These are phyloP conservation scores for Hycleus phaleratus DNA, from an alignment of 1,140 invertebrate genomes.

Conservation along the genomic window DNA sequence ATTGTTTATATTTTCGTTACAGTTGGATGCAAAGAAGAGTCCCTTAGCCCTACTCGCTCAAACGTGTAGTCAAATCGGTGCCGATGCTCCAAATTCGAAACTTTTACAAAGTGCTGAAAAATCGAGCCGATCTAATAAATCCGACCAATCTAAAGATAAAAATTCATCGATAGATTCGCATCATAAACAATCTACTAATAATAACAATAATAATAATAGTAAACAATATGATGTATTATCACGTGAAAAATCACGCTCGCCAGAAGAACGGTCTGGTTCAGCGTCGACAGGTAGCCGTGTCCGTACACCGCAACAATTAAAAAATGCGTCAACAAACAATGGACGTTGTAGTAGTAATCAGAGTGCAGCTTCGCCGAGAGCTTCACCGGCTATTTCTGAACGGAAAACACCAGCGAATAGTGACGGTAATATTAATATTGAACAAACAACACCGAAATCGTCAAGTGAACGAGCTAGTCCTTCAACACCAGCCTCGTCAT, in stretches of 20 bases:
- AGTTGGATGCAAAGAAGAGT: conserved; percentile 94
- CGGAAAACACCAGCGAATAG: conserved; percentile 44
- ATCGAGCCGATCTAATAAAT: conserved; percentile 47
- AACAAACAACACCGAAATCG: conserved; percentile 16
- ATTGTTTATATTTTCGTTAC: conserved; percentile 48
- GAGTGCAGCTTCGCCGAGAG: conserved; percentile 53
- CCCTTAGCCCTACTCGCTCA: conserved; percentile 87
- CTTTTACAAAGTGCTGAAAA: conserved; percentile 61
- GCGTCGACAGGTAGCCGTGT: conserved; percentile 45
- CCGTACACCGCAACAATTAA: conserved; percentile 47
- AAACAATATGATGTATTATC: conserved; percentile 59
- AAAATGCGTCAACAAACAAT: conserved; percentile 44
- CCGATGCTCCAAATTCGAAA: conserved; percentile 66
- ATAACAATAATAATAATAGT: conserved; percentile 52
- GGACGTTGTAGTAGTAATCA: conserved; percentile 54
- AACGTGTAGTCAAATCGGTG: conserved; percentile 92
- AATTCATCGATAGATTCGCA: conserved; percentile 41
- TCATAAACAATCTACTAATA: conserved; percentile 36
- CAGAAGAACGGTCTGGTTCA: conserved; percentile 45
- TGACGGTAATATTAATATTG: conserved; percentile 16
- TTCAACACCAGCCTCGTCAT: conserved; percentile 26
- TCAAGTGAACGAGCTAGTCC: conserved; percentile 42
- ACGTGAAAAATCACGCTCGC: conserved; percentile 52
- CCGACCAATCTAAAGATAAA: conserved; percentile 51
- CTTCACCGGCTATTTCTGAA: conserved; percentile 40